Evolutionary conservation across 2,888 invertebrate species (phyloP).

Genomic region (Cephus pulcher): DNA sequence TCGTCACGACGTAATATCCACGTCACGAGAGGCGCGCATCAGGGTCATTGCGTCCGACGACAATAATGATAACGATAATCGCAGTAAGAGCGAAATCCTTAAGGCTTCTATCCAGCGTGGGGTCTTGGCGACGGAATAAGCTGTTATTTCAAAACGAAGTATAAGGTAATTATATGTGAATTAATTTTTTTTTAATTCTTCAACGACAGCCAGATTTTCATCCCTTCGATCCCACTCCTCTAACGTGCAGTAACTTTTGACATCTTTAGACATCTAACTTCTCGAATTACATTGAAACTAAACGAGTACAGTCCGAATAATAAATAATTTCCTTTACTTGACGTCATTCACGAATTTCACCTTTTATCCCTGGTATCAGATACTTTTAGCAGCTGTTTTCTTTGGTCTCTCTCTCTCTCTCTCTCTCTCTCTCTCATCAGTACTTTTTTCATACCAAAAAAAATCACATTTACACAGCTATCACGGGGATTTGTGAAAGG

Average conservation of each 20-base stretch:
- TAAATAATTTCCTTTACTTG: not conserved
- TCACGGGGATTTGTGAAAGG: no score
- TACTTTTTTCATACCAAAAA: not conserved
- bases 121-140: not conserved
- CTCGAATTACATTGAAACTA: not conserved
- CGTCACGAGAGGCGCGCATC: not conserved
- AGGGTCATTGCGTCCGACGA: not conserved
- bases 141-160: not conserved
- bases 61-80: not conserved
- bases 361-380: not conserved
- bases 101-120: rapidly evolving
- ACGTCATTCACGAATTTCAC: not conserved
- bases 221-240: not conserved
- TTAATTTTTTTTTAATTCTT: not conserved
- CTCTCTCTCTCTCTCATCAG: not conserved
- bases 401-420: no score
- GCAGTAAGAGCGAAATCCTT: not conserved
- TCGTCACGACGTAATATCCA: not conserved
- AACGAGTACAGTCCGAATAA: no score
- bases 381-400: not conserved
- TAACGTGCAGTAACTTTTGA: not conserved
- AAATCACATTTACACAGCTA: no score
- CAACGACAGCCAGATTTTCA: not conserved
- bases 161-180: not conserved
- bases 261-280: not conserved